A percentile compares a stretch with the other conserved stretches of the same genome.
Conservation (phyloP, 2,113 vertebrate genomes). For the Etheostoma spectabile region DNA sequence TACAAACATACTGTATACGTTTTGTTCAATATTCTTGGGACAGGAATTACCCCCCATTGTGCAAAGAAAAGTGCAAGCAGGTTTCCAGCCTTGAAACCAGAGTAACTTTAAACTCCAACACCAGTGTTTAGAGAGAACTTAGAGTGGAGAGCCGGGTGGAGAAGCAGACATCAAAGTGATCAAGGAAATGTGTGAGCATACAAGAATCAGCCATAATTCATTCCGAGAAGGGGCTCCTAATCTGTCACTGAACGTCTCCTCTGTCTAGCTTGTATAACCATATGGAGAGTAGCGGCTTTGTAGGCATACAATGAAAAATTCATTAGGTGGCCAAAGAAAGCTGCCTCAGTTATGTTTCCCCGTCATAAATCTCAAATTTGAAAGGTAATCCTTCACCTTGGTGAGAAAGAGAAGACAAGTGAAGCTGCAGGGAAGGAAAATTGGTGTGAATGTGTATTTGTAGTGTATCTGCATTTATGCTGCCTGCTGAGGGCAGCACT, state of each 20-base stretch:
- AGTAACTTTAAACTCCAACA: slow-evolving; percentile 23
- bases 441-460: slow-evolving; percentile 26
- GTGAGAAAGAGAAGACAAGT: slow-evolving; percentile 23
- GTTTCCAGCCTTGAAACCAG: slow-evolving; percentile 37
- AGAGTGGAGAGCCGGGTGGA: background rate
- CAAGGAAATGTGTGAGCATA: slow-evolving; percentile 54
- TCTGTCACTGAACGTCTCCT: slow-evolving; percentile 44
- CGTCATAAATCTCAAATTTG: slow-evolving; percentile 57
- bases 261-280: slow-evolving; percentile 38
- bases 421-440: slow-evolving; percentile 20
- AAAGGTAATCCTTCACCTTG: slow-evolving; percentile 56
- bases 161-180: slow-evolving; percentile 59
- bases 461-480: slow-evolving; percentile 7
- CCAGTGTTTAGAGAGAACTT: slow-evolving; percentile 6
- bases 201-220: slow-evolving; percentile 57
- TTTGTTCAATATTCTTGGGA: slow-evolving; percentile 6
- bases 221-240: slow-evolving; percentile 50
- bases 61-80: slow-evolving; percentile 19
- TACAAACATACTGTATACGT: background rate
- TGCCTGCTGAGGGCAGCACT: slow-evolving; percentile 13
- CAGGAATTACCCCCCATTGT: background rate
- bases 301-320: slow-evolving; percentile 55
- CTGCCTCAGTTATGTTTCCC: slow-evolving; percentile 23
- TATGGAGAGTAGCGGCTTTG: slow-evolving; percentile 44
- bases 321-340: slow-evolving; percentile 42